A percentile compares a stretch with the other conserved stretches of the same genome.
phyloP scores from a whole-genome alignment of 2,888 invertebrate genomes.

The Melieria picta region DNA sequence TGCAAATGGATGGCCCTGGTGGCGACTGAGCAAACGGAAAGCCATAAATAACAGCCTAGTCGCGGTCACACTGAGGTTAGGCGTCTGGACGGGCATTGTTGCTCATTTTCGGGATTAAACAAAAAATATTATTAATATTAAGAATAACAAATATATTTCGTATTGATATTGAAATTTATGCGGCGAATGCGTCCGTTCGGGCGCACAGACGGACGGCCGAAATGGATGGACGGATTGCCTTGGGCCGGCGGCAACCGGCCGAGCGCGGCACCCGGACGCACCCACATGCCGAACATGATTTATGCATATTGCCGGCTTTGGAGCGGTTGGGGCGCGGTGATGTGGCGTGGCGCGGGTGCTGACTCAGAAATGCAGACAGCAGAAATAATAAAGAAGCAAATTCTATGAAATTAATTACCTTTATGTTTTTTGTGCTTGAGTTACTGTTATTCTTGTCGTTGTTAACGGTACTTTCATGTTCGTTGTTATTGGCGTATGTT shows the following conservation, averaged over 20 bases:
- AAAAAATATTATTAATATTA: slow-evolving; percentile 21
- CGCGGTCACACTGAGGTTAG: too few relatives aligned
- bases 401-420: slow-evolving; percentile 30
- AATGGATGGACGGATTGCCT: too few relatives aligned
- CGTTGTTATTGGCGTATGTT: neutral
- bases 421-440: slow-evolving; percentile 17
- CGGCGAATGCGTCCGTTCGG: neutral
- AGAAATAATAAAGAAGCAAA: neutral
- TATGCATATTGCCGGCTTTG: slow-evolving; percentile 3
- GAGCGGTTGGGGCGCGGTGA: too few relatives aligned
- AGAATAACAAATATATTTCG: slow-evolving; percentile 31
- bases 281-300: slow-evolving; percentile 1
- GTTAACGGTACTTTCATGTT: neutral
- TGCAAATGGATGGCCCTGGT: too few relatives aligned
- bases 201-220: neutral
- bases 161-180: slow-evolving; percentile 37
- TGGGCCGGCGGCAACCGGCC: neutral
- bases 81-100: neutral
- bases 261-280: neutral
- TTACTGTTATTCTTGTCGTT: neutral
- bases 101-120: slow-evolving; percentile 11
- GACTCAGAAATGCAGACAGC: slow-evolving; percentile 18
- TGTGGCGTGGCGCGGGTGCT: slow-evolving; percentile 15
- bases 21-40: too few relatives aligned
- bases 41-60: too few relatives aligned